These are phyloP conservation scores for Mustelus asterias DNA, from an alignment of 2,113 vertebrate species.

Conservation along the genomic window DNA sequence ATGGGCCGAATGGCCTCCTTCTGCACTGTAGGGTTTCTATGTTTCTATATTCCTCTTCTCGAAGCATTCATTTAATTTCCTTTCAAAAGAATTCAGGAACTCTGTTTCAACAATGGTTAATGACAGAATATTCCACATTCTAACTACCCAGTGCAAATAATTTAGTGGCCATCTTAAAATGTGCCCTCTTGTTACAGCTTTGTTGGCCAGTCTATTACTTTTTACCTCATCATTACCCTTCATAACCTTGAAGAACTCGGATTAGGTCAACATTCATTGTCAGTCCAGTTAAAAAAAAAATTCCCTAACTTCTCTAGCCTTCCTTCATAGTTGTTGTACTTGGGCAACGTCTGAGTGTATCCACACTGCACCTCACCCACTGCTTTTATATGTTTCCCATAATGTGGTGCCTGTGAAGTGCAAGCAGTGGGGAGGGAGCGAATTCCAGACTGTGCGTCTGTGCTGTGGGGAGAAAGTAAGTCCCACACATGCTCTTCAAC, in stretches of 20 bases:
- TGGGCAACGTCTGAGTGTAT: background rate
- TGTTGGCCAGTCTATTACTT: background rate
- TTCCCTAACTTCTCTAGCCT: background rate
- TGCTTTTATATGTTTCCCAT: background rate
- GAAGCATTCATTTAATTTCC: background rate
- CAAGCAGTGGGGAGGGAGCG: too few species aligned
- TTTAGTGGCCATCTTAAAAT: background rate
- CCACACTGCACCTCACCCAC: background rate
- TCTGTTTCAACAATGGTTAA: background rate
- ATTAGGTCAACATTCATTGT: background rate
- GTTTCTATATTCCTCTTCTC: background rate
- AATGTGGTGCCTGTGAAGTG: too few species aligned
- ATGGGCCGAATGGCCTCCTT: too few species aligned
- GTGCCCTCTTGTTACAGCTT: background rate
- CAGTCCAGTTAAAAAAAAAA: background rate
- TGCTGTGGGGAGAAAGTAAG: too few species aligned
- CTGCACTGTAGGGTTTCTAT: too few species aligned
- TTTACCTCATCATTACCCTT: background rate
- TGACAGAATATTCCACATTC: background rate
- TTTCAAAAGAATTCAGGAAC: background rate
- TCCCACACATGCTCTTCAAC: background rate
- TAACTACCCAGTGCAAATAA: background rate
- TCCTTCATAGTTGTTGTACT: background rate
- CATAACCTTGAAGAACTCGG: background rate
- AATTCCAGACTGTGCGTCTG: too few species aligned